Percentiles rank a stretch among this genome's conserved stretches.
Conservation (phyloP, 2,888 invertebrate genomes). For the Platycnemis pennipes region DNA sequence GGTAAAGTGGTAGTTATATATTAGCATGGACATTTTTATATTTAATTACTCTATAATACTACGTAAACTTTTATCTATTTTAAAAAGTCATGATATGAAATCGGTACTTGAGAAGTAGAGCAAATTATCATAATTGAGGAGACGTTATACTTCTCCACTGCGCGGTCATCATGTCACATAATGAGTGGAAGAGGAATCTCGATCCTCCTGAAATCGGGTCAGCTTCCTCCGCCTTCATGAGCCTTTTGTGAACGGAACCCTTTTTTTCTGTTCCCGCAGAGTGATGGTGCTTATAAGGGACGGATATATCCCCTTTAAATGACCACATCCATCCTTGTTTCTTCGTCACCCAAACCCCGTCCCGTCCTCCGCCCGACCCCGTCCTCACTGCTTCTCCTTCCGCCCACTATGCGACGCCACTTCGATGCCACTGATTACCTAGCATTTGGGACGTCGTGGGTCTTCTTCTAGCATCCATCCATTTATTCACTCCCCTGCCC, state of each 20-base stretch:
- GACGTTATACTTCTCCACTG: no score
- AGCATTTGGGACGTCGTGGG: conserved; percentile 37
- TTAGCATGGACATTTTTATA: no score
- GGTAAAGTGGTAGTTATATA: no score
- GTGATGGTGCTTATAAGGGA: background rate
- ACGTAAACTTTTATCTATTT: no score
- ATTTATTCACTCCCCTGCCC: conserved; percentile 19
- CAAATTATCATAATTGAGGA: no score
- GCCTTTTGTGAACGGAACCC: background rate
- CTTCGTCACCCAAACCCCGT: background rate
- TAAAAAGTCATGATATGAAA: no score
- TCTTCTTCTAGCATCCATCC: conserved; percentile 2
- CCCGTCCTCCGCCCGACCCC: background rate
- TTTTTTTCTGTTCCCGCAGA: background rate
- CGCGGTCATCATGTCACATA: no score
- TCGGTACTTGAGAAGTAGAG: no score
- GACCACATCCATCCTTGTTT: conserved; percentile 47
- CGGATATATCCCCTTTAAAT: conserved; percentile 43
- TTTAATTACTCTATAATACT: no score
- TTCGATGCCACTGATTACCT: conserved; percentile 60
- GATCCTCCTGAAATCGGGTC: no score
- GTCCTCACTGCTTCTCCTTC: background rate
- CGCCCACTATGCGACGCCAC: background rate
- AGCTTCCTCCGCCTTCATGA: no score
- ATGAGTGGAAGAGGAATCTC: no score